A percentile compares a stretch with the other conserved stretches of the same genome.
Evolutionary conservation across 1,140 invertebrate genomes (phyloP).

Genomic region (Atopsyche davidsoni): DNA sequence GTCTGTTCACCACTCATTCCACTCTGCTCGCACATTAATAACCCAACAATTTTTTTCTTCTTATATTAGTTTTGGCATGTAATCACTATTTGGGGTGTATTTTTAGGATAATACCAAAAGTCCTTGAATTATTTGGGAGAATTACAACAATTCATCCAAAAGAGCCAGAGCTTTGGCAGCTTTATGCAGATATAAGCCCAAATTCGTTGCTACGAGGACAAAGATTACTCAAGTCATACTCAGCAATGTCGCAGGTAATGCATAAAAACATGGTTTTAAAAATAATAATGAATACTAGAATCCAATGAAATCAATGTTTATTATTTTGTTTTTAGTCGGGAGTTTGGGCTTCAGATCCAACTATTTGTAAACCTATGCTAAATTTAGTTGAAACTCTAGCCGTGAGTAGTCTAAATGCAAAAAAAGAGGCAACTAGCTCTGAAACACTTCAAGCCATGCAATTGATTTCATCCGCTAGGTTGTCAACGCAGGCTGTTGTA

Average conservation of each 20-base stretch:
- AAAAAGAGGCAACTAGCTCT: constrained; percentile 45
- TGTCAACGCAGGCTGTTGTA: constrained; percentile 51
- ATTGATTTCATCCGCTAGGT: constrained; percentile 54
- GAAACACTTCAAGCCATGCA: constrained; percentile 53
- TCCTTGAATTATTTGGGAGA: constrained; percentile 73
- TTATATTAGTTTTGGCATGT: no score
- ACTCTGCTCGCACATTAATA: no score
- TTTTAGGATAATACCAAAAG: constrained; percentile 53
- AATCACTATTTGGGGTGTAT: constrained; percentile 39
- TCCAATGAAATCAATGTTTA: no score
- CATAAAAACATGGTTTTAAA: neutral
- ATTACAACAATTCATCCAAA: constrained; percentile 64
- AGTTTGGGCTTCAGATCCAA: constrained; percentile 55
- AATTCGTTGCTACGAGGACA: constrained; percentile 54
- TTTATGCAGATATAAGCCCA: constrained; percentile 68
- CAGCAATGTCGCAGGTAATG: constrained; percentile 50
- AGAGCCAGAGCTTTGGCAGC: constrained; percentile 69
- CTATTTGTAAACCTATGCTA: constrained; percentile 44
- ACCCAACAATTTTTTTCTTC: constrained; percentile 15
- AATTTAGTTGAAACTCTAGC: constrained; percentile 36
- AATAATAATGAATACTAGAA: neutral
- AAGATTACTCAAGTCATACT: constrained; percentile 57
- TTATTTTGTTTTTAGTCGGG: constrained; percentile 42
- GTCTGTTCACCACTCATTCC: no score
- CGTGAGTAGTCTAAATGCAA: constrained; percentile 38